A percentile compares a stretch with the other conserved stretches of the same genome.
phyloP scores from a whole-genome alignment of 2,888 invertebrate genomes.

The Andrena flavipes region DNA sequence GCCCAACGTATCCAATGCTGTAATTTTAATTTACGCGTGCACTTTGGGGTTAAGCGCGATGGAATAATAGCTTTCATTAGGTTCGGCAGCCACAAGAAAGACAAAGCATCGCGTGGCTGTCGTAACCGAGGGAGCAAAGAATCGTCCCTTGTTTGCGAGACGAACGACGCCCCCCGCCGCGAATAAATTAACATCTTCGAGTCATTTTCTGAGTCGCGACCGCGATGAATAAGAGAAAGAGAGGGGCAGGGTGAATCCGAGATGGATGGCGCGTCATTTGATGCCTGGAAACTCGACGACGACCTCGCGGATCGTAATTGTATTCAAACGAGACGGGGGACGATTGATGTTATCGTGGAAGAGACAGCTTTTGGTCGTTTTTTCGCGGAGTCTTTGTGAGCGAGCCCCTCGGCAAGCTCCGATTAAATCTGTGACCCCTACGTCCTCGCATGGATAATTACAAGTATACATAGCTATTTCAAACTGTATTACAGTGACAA shows the following conservation, averaged over 20 bases:
- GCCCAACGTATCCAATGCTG: too few relatives aligned
- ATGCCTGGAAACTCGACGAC: background rate
- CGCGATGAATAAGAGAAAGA: slow-evolving; percentile 5
- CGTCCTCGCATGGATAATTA: too few relatives aligned
- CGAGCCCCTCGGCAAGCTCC: background rate
- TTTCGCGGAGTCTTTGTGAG: background rate
- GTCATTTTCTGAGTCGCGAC: slow-evolving; percentile 10
- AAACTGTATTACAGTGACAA: too few relatives aligned
- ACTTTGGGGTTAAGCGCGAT: slow-evolving; percentile 48
- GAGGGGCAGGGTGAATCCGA: slow-evolving; percentile 3
- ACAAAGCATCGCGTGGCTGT: slow-evolving; percentile 31
- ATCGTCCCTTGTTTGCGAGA: slow-evolving; percentile 42
- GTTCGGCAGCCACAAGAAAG: background rate
- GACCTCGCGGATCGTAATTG: slow-evolving; percentile 26
- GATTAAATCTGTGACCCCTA: background rate
- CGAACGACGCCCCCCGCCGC: slow-evolving; percentile 11
- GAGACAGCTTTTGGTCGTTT: slow-evolving; percentile 5
- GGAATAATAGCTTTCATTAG: slow-evolving; percentile 52
- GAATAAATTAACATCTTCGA: slow-evolving; percentile 54
- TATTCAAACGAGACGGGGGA: slow-evolving; percentile 17
- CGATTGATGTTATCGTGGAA: slow-evolving; percentile 16
- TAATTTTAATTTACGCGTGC: slow-evolving; percentile 9
- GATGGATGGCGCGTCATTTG: background rate
- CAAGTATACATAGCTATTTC: too few relatives aligned
- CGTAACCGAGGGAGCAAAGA: slow-evolving; percentile 38